Percentiles rank a stretch among this genome's conserved stretches.
These are phyloP conservation scores for Morinoia aosen DNA, from an alignment of 2,888 invertebrate genomes.

Conservation along the genomic window DNA sequence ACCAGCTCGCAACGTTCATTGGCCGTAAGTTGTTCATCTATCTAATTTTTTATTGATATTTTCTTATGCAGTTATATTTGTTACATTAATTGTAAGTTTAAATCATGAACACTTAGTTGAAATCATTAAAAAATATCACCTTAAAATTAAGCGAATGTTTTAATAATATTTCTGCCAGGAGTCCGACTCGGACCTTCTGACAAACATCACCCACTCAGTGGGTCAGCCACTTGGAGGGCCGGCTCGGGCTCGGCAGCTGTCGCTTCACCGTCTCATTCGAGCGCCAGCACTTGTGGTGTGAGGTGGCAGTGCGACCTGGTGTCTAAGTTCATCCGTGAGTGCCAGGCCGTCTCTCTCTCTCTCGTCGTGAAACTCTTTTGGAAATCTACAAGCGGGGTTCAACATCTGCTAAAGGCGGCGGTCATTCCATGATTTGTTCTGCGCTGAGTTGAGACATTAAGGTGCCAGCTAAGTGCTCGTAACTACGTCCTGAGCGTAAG, in stretches of 20 bases:
- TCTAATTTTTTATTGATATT: too few relatives aligned
- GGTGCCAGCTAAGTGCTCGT: not conserved
- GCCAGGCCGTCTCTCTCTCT: not conserved
- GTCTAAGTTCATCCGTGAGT: not conserved
- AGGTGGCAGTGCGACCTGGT: not conserved
- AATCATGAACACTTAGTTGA: not conserved
- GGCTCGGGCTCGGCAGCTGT: not conserved
- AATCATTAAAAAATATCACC: not conserved
- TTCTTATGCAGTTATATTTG: too few relatives aligned
- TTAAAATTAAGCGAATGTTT: not conserved
- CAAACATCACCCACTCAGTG: not conserved
- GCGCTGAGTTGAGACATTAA: not conserved
- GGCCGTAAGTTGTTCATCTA: not conserved
- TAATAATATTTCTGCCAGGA: not conserved
- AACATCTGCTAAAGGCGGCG: not conserved
- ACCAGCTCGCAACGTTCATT: not conserved
- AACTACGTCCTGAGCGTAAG: not conserved
- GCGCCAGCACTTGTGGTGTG: constrained; percentile 9
- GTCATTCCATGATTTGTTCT: not conserved
- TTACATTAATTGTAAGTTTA: not conserved
- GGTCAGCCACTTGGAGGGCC: constrained; percentile 27
- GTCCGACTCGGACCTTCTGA: not conserved
- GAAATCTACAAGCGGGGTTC: not conserved
- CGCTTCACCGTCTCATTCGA: not conserved
- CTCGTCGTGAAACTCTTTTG: not conserved